Conservation (phyloP, 2,113 vertebrate genomes). For the Centropus unirufus region DNA sequence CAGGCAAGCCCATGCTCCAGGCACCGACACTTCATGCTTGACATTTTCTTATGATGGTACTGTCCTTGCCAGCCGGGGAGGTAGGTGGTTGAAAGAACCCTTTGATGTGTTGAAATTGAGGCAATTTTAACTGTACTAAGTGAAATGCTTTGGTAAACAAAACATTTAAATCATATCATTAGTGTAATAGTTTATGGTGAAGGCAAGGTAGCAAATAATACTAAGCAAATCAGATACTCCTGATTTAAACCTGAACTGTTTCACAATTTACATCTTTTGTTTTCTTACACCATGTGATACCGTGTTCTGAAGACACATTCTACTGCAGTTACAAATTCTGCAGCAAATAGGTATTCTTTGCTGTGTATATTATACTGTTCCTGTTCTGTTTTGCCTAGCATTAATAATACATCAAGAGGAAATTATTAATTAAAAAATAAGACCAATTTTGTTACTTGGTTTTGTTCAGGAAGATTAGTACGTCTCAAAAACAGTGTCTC, state of each 20-base stretch:
- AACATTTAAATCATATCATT: not conserved
- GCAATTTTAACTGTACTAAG: not conserved
- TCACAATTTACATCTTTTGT: not conserved
- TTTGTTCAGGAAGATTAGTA: not conserved
- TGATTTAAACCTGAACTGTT: not conserved
- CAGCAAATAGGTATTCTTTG: too few relatives aligned
- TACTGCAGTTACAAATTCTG: not conserved
- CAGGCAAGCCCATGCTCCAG: slow-evolving; percentile 88
- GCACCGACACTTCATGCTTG: slow-evolving; percentile 90
- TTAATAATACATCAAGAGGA: not conserved
- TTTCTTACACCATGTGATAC: not conserved
- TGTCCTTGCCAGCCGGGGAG: slow-evolving; percentile 91
- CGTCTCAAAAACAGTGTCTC: not conserved
- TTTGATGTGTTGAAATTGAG: not conserved
- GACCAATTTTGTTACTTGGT: not conserved
- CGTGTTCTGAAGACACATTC: not conserved
- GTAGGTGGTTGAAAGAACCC: slow-evolving; percentile 72
- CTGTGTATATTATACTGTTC: not conserved
- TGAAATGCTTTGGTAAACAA: not conserved
- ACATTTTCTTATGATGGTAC: slow-evolving; percentile 92
- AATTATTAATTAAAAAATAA: not conserved
- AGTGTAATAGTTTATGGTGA: not conserved
- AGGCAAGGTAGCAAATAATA: not conserved
- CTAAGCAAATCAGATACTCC: not conserved
- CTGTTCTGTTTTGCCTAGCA: not conserved